Evolutionary conservation across 2,797 vertebrate genomes (phyloP).

Genomic region (Chloroceryle inda): DNA sequence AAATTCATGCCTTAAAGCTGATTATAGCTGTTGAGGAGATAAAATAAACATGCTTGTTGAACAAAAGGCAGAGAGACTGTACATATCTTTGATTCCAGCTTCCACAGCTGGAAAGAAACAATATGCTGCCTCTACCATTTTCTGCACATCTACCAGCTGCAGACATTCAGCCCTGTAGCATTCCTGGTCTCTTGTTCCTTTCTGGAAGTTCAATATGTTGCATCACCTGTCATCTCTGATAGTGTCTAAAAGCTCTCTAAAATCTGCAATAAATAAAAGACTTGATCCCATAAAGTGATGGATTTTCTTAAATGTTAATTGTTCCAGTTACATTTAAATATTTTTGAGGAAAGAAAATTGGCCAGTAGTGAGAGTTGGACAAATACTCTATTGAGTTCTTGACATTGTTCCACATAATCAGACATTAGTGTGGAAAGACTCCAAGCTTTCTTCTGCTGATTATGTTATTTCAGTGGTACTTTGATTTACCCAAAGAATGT

Average conservation of each 20-base stretch:
- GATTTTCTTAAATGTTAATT: not conserved
- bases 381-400: conserved; percentile 39
- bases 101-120: not conserved
- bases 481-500: conserved; percentile 77
- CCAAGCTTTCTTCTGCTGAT: conserved; percentile 72
- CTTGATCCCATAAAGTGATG: not conserved
- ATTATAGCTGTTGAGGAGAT: not conserved
- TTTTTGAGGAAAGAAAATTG: conserved; percentile 40
- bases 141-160: not conserved
- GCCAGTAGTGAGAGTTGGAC: conserved; percentile 44
- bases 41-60: not conserved
- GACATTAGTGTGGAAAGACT: conserved; percentile 71
- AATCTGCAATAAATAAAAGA: not conserved
- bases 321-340: not conserved
- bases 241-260: not conserved
- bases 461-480: conserved; percentile 74
- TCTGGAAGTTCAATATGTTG: not conserved
- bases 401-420: conserved; percentile 75
- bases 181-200: not conserved
- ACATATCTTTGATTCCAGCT: not conserved
- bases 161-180: not conserved
- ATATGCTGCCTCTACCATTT: not conserved
- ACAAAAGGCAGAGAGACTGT: not conserved
- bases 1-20: not conserved
- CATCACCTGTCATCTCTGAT: not conserved